phyloP scores from a whole-genome alignment of 2,113 vertebrate genomes.

The Tapirus terrestris region DNA sequence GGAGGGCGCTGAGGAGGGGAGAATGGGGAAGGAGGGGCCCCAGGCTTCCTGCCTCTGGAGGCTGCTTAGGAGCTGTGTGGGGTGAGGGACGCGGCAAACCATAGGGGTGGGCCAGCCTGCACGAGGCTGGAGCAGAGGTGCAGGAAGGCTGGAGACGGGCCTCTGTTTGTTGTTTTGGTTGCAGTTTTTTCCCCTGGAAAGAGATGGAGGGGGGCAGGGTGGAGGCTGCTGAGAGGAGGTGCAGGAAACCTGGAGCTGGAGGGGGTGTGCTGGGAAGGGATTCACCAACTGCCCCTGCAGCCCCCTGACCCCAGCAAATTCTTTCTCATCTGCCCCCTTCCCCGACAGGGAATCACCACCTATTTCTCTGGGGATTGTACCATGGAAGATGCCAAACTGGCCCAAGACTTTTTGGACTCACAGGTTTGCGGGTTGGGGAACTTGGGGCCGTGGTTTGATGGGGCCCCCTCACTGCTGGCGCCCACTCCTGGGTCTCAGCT shows the following conservation, averaged over 20 bases:
- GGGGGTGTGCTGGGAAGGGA: neutral
- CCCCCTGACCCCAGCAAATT: neutral
- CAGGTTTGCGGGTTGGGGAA: conserved; percentile 84
- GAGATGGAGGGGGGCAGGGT: neutral
- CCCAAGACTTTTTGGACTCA: conserved; percentile 94
- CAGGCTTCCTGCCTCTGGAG: neutral
- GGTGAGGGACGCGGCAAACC: neutral
- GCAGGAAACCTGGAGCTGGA: neutral
- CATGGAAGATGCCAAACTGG: conserved; percentile 92
- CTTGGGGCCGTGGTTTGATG: neutral
- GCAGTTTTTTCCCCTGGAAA: neutral
- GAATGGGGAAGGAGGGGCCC: neutral
- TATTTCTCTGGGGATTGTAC: conserved; percentile 95
- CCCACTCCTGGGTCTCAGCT: neutral
- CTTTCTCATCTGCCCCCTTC: neutral
- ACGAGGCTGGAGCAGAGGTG: neutral
- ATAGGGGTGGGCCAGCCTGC: neutral
- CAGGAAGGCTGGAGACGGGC: neutral
- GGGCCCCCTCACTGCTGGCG: neutral
- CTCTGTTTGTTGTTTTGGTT: neutral
- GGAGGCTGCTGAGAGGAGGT: neutral
- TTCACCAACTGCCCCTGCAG: neutral
- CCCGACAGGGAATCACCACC: conserved; percentile 91
- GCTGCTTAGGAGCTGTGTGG: rapidly evolving
- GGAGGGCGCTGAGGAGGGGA: neutral